Evolutionary conservation across 2,888 invertebrate species (phyloP).

Genomic region (Dysmachus trigonus): DNA sequence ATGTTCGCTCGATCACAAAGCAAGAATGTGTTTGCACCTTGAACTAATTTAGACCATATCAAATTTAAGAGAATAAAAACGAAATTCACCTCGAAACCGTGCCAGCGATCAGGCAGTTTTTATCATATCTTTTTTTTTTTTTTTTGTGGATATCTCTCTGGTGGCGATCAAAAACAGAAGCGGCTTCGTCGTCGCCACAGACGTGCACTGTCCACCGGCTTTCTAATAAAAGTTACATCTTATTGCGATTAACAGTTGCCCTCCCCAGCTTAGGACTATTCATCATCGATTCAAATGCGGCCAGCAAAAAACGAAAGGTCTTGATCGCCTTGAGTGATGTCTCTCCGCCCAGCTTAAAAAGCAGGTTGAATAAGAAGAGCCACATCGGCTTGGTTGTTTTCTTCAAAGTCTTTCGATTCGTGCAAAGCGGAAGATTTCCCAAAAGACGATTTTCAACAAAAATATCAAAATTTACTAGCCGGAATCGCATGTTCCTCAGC

Average conservation of each 20-base stretch:
- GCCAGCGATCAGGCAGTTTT: neutral
- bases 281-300: conserved; percentile 19
- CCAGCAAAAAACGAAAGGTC: conserved; percentile 39
- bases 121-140: neutral
- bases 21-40: conserved; percentile 38
- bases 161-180: neutral
- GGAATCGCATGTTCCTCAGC: neutral
- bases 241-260: conserved; percentile 18
- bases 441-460: neutral
- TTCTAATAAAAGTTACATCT: conserved; percentile 24
- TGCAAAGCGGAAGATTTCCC: conserved; percentile 3
- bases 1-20: conserved; percentile 31
- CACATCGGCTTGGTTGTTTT: conserved; percentile 1
- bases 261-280: conserved; percentile 21
- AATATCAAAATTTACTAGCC: conserved; percentile 6
- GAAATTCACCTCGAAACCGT: neutral
- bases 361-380: conserved; percentile 10
- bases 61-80: conserved; percentile 23
- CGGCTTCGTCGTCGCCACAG: neutral
- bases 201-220: neutral
- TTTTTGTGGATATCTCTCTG: neutral
- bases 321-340: conserved; percentile 31
- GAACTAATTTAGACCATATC: conserved; percentile 37
- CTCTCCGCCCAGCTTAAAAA: conserved; percentile 33
- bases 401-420: neutral